Conservation (phyloP, 2,113 vertebrate species). For the Hylia prasina region DNA sequence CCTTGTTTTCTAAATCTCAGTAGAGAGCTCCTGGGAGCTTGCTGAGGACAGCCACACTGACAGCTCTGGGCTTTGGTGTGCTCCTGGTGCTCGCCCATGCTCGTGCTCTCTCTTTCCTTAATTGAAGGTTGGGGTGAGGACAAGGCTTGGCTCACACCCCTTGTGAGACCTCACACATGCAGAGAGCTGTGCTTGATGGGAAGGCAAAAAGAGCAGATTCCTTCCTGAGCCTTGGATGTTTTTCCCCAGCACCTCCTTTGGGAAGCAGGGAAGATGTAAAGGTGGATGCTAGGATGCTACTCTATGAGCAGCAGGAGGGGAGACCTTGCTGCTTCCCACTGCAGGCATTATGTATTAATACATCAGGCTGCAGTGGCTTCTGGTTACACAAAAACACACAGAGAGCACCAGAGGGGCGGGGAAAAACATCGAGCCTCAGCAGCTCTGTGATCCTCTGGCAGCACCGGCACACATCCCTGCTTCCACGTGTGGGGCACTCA, state of each 20-base stretch:
- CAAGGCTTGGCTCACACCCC: background rate
- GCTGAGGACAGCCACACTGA: background rate
- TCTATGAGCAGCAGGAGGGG: background rate
- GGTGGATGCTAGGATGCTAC: background rate
- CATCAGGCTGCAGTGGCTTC: background rate
- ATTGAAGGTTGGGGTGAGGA: slow-evolving; percentile 28
- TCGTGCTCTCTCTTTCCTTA: background rate
- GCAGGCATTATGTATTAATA: slow-evolving; percentile 6
- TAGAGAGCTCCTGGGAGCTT: background rate
- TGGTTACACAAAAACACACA: background rate
- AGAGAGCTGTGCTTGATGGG: background rate
- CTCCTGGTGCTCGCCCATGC: background rate
- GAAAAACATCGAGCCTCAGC: background rate
- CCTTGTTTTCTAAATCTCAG: background rate
- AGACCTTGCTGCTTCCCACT: background rate
- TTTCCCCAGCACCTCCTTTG: background rate
- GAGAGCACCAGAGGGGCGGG: background rate
- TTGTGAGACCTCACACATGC: background rate
- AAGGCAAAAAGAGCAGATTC: background rate
- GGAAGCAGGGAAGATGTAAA: slow-evolving; percentile 3
- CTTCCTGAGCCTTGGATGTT: background rate
- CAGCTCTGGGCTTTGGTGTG: background rate
- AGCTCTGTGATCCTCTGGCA: background rate
- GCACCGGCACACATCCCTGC: background rate
- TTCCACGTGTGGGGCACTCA: rapidly evolving